Evolutionary conservation across 2,888 invertebrate genomes (phyloP).

Genomic region (Apamea anceps): DNA sequence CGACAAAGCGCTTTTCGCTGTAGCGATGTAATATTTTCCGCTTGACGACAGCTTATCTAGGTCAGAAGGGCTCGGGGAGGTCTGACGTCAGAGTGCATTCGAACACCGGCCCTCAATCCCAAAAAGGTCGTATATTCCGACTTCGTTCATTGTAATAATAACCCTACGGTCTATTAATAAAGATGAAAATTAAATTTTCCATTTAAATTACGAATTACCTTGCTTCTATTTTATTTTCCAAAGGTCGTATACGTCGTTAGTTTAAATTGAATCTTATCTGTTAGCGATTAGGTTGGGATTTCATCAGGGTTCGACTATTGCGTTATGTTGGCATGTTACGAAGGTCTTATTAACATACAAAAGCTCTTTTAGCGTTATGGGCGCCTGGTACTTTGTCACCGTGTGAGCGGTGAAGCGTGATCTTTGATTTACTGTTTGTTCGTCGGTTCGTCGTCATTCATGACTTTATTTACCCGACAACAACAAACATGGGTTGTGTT

Average conservation of each 20-base stretch:
- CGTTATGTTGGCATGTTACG: constrained; percentile 68
- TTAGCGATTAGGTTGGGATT: constrained; percentile 66
- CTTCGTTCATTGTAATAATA: constrained; percentile 41
- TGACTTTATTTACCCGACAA: constrained; percentile 3
- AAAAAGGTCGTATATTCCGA: constrained; percentile 65
- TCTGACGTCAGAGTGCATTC: constrained; percentile 84
- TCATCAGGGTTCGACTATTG: constrained; percentile 54
- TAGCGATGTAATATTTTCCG: constrained; percentile 73
- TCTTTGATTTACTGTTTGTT: constrained; percentile 41
- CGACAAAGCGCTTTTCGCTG: constrained; percentile 65
- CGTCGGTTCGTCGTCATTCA: constrained; percentile 6
- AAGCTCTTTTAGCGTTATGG: constrained; percentile 66
- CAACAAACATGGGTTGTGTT: background rate
- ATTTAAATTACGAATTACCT: constrained; percentile 64
- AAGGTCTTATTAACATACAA: constrained; percentile 71
- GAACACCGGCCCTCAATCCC: constrained; percentile 65
- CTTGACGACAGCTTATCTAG: constrained; percentile 81
- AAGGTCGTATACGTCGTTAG: constrained; percentile 57
- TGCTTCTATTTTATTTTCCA: constrained; percentile 59
- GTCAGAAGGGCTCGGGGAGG: constrained; percentile 83
- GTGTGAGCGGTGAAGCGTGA: constrained; percentile 52
- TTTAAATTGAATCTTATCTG: constrained; percentile 66
- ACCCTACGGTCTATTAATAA: constrained; percentile 37
- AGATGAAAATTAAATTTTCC: constrained; percentile 52
- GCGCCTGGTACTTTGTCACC: constrained; percentile 64